Percentiles rank a stretch among this genome's conserved stretches.
Conservation (phyloP, 2,888 invertebrate genomes). For the Artemia sinica region DNA sequence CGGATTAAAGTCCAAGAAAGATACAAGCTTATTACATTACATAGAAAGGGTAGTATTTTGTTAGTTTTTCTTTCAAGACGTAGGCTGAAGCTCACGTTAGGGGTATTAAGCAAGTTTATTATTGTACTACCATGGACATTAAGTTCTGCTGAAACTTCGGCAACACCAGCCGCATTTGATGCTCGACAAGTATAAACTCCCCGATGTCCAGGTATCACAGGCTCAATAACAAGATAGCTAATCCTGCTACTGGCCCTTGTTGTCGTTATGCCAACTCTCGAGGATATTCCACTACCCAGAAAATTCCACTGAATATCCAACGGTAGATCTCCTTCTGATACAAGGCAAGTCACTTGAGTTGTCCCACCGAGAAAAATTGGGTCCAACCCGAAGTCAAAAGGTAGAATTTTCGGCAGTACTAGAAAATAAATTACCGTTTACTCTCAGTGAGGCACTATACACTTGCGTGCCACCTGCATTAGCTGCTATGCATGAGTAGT, state of each 20-base stretch:
- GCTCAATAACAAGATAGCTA: conserved; percentile 42
- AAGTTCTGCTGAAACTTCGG: conserved; percentile 26
- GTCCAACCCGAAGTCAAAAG: conserved; percentile 24
- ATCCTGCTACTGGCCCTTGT: conserved; percentile 22
- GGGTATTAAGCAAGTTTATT: too few species aligned
- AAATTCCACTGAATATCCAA: conserved; percentile 32
- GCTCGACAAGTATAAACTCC: conserved; percentile 60
- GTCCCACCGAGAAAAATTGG: conserved; percentile 32
- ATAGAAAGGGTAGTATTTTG: too few species aligned
- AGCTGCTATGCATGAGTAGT: conserved; percentile 26
- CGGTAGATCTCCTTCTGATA: conserved; percentile 30
- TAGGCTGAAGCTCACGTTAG: too few species aligned
- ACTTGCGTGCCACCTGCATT: conserved; percentile 33
- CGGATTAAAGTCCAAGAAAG: too few species aligned
- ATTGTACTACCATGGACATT: conserved; percentile 25
- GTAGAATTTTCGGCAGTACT: conserved; percentile 29
- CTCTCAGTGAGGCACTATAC: conserved; percentile 42
- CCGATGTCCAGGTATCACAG: conserved; percentile 48
- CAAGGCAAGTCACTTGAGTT: conserved; percentile 24
- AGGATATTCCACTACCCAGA: conserved; percentile 31
- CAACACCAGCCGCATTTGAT: conserved; percentile 34
- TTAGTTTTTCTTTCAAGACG: too few species aligned
- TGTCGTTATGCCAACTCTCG: conserved; percentile 20
- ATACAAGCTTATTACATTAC: too few species aligned
- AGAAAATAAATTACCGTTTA: conserved; percentile 41